Evolutionary conservation across 2,888 invertebrate species (phyloP).

Genomic region (Encarsia formosa): DNA sequence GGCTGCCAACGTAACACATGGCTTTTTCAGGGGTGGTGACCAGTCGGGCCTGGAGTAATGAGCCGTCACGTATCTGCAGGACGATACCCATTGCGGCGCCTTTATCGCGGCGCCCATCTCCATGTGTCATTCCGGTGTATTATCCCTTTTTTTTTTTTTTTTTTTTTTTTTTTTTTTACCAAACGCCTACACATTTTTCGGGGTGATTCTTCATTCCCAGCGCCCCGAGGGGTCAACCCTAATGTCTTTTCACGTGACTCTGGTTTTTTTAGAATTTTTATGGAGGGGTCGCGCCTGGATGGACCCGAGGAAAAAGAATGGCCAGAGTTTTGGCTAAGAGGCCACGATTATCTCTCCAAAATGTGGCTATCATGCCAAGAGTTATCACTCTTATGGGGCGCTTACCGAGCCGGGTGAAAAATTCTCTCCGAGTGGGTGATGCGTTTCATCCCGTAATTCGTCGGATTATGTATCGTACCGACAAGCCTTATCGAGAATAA

Average conservation of each 20-base stretch:
- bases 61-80: constrained; percentile 38
- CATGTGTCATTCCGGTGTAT: constrained; percentile 14
- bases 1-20: constrained; percentile 40
- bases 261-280: constrained; percentile 6
- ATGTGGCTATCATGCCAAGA: no score
- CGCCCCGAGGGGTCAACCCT: constrained; percentile 1
- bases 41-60: no score
- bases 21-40: constrained; percentile 32
- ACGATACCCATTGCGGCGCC: constrained; percentile 43
- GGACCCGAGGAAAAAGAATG: not conserved
- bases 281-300: not conserved
- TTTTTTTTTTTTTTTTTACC: not conserved
- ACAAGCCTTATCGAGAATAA: no score
- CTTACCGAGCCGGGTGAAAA: no score
- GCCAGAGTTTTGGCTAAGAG: constrained; percentile 4
- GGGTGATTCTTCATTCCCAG: constrained; percentile 20
- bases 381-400: no score
- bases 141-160: not conserved
- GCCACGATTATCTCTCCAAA: constrained; percentile 10
- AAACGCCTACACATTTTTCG: not conserved
- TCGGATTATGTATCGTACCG: no score
- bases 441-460: no score
- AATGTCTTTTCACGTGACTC: constrained; percentile 15
- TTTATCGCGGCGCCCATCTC: constrained; percentile 24
- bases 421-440: no score